phyloP scores from a whole-genome alignment of 1,140 invertebrate species.

The Nomia melanderi region DNA sequence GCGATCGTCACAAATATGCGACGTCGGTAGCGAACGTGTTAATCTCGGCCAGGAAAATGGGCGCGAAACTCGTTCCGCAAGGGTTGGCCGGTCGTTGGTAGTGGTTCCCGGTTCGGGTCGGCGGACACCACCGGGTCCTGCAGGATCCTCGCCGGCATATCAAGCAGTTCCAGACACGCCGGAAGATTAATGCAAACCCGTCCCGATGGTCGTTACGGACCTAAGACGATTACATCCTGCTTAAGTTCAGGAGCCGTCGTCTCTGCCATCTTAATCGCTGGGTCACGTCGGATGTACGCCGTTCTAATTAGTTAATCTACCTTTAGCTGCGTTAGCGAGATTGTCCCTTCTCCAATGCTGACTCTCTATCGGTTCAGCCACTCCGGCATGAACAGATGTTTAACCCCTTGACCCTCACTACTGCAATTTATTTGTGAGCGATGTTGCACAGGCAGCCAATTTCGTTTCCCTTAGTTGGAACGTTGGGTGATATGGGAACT shows the following conservation, averaged over 20 bases:
- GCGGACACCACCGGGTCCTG: conserved; percentile 30
- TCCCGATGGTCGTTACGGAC: conserved; percentile 68
- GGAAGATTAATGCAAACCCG: conserved; percentile 68
- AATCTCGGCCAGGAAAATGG: conserved; percentile 53
- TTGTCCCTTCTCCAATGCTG: conserved; percentile 6
- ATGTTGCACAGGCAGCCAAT: no score
- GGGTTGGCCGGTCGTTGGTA: conserved; percentile 33
- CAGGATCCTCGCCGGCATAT: conserved; percentile 60
- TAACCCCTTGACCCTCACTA: no score
- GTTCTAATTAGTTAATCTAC: conserved; percentile 69
- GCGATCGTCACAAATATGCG: no score
- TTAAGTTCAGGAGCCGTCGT: conserved; percentile 64
- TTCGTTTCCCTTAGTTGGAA: no score
- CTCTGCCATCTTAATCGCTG: conserved; percentile 63
- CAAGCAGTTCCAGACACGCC: conserved; percentile 63
- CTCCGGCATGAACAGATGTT: conserved; percentile 50
- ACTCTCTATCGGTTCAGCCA: not conserved
- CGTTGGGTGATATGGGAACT: no score
- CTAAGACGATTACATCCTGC: conserved; percentile 71
- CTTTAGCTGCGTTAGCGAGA: conserved; percentile 46
- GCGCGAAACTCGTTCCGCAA: conserved; percentile 37
- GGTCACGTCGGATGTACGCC: conserved; percentile 57
- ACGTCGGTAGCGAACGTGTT: no score
- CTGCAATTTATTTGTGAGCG: no score
- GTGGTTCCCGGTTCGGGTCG: conserved; percentile 32